phyloP scores from a whole-genome alignment of 2,113 vertebrate genomes.

The Rana temporaria region DNA sequence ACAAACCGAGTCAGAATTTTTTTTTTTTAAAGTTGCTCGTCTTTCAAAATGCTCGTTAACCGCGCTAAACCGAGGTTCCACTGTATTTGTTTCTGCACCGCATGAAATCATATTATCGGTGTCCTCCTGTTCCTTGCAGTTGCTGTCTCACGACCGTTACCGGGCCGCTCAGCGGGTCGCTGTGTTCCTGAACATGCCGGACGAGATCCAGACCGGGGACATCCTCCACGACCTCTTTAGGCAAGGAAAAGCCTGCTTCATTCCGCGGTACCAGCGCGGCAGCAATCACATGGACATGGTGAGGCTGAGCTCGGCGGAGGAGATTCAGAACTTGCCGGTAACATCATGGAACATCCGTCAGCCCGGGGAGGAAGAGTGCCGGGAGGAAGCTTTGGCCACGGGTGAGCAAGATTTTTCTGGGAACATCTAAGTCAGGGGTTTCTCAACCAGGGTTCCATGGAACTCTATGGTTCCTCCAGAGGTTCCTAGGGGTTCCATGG shows the following conservation, averaged over 20 bases:
- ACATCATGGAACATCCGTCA: slow-evolving; percentile 93
- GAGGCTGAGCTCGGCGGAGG: slow-evolving; percentile 76
- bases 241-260: slow-evolving; percentile 87
- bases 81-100: no score
- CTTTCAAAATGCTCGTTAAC: no score
- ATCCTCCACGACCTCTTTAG: slow-evolving; percentile 85
- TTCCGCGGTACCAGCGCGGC: slow-evolving; percentile 81
- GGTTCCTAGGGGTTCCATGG: no score
- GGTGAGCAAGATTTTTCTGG: slow-evolving; percentile 70
- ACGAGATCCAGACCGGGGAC: slow-evolving; percentile 86
- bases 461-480: no score
- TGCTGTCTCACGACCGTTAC: slow-evolving; percentile 83
- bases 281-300: slow-evolving; percentile 95
- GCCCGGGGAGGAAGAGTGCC: slow-evolving; percentile 76
- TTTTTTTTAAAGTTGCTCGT: no score
- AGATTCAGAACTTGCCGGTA: slow-evolving; percentile 79
- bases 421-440: no score
- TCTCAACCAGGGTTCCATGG: no score
- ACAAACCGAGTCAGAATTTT: no score
- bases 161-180: slow-evolving; percentile 80
- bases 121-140: slow-evolving; percentile 67
- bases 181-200: slow-evolving; percentile 90
- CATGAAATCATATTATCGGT: no score
- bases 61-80: no score
- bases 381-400: slow-evolving; percentile 85